Evolutionary conservation across 2,797 vertebrate genomes (phyloP), one percentile per base, ranked within the genome.

Genomic region (Takifugu rubripes): DNA sequence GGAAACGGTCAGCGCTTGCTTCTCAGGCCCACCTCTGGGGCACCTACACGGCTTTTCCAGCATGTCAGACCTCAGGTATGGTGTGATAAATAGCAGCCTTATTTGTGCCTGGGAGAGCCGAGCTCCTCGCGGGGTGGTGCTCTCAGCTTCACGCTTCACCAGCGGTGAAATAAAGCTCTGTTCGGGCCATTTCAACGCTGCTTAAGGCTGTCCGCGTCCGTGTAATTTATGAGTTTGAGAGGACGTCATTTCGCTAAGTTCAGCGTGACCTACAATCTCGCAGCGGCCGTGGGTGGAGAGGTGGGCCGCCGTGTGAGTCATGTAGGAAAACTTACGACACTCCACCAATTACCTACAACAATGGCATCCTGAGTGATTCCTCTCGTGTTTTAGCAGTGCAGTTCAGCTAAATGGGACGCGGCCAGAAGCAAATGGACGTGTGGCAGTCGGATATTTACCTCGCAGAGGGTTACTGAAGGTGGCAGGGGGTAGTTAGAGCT

Each of bases 161-260:
- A 83, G 49, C 74, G 50, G 77, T 91, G 88, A 92, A 91, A 90
- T 90, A 91, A 92, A 91, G 89, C 89, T 86, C 85, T 78, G 89
- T 88, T 90, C 81, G 79, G 87, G 78, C 85, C 84, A 87, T 92
- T 92, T 92, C 91, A 92, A 88, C 90, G 87, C 85, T 17, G 89
- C 89, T 91, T 91, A 89, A 91, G 89, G 84, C 87, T 91, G 89
- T 90, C 89, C 77, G 64, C 72, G 72, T 83, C 85, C 78, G 73
- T 86, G 79, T 91, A 89, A 92, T 91, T 91, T 90, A 91, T 90
- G 89, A 91, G 86, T 77, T 44, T 78, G 84, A 70, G 86, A 89
- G 89, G 83, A 85, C 83, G 80, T 65, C 52, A 59, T 78, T 84
- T 82, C 25, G n/a, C 47, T 72, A 82, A 78, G 88, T 87, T 87